These are phyloP conservation scores for Pseudomugil gertrudae DNA, from an alignment of 2,797 vertebrate species.

Conservation along the genomic window DNA sequence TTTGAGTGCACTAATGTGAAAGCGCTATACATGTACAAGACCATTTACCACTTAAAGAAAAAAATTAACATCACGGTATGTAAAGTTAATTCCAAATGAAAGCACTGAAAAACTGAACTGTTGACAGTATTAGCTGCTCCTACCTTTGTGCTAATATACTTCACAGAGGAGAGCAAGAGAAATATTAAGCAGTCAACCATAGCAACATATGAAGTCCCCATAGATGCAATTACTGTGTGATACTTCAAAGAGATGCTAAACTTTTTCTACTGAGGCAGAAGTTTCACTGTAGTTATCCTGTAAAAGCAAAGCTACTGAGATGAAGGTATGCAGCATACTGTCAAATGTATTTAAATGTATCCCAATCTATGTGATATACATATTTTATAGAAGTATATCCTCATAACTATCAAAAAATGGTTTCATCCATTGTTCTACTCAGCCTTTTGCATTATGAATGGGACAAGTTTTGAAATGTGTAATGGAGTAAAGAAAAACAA, in stretches of 20 bases:
- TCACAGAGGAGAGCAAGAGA: slow-evolving; percentile 9
- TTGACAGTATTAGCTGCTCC: slow-evolving; percentile 14
- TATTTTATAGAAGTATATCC: neutral
- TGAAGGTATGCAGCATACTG: slow-evolving; percentile 1
- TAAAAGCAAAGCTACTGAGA: slow-evolving; percentile 9
- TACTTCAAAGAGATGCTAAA: slow-evolving; percentile 52
- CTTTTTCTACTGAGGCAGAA: slow-evolving; percentile 53
- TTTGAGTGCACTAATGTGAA: too few relatives aligned
- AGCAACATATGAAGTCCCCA: slow-evolving; percentile 46
- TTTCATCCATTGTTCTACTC: neutral
- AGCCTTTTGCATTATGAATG: neutral
- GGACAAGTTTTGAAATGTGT: neutral
- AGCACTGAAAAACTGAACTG: neutral
- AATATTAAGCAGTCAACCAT: slow-evolving; percentile 39
- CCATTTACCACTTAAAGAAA: too few relatives aligned
- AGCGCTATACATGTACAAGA: too few relatives aligned
- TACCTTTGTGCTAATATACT: slow-evolving; percentile 26
- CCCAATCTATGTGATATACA: neutral
- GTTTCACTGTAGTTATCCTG: slow-evolving; percentile 25
- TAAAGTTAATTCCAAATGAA: neutral
- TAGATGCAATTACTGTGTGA: slow-evolving; percentile 59
- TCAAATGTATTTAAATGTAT: slow-evolving; percentile 1
- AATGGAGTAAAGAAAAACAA: neutral
- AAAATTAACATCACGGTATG: neutral
- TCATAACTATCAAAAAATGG: neutral